Base-by-base conservation (phyloP, 2,113 vertebrate species). In the Taxidea taxus region DNA sequence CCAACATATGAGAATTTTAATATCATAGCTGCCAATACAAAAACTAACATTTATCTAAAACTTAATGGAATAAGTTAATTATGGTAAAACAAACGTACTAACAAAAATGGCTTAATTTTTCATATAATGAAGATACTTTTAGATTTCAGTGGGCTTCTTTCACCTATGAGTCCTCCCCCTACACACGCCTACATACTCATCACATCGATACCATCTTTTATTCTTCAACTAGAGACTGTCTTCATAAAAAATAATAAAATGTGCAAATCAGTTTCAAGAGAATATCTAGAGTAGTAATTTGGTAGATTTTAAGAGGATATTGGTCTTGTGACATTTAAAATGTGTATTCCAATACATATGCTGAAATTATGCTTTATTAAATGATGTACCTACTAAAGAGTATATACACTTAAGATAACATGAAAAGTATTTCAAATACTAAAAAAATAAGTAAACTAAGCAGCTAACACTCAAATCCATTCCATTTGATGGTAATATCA, bases 381-480 rank as follows among this genome's bases (percentile, higher is more conserved):
- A 49, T 84, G 42, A 92, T 78, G 4, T 51, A 27, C 6, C 29
- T 84, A 77, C 44, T 5, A 74, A 86, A 95, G 29, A 54, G 75
- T 13, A n/a, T 60, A 66, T 1, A 80, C 3, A 58, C 9, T 49
- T 70, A 34, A 39, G 31, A 68, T 88, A 3, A 70, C 58, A 25
- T 37, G 29, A 77, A 90, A 78, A 92, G 62, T 44, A 89, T 62
- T 68, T 49, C 23, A 88, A 37, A 31, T 51, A 78, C 34, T 82
- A 58, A 70, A 58, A 58, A 91, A 87, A 18, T 42, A 91, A 87
- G 18, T 75, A 88, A 92, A 84, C n/a, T 62, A 90, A 97, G 29
- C 4, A 66, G 11, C 4, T 78, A 94, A 3, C 13, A 92, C 56
- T 66, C n/a, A 56, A 81, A 87, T 95, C 0, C 6, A 14, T 96